Conservation (phyloP, 2,797 vertebrate species). For the Sarcophilus harrisii region DNA sequence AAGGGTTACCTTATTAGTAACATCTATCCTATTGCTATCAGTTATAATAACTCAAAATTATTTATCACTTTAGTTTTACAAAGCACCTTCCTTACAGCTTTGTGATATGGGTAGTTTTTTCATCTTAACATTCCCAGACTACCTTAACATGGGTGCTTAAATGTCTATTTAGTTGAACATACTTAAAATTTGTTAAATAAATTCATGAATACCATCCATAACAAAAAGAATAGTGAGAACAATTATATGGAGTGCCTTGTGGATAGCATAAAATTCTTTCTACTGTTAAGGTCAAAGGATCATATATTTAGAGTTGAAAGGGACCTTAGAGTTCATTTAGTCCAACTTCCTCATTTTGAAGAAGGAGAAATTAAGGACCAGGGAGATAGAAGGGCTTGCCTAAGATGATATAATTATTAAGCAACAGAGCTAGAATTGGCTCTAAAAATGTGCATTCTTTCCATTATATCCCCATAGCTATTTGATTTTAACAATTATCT, state of each 20-base stretch:
- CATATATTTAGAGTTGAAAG: neutral
- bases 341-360: neutral
- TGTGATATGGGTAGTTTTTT: neutral
- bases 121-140: neutral
- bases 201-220: neutral
- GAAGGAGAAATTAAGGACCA: neutral
- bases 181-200: neutral
- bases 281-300: neutral
- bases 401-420: neutral
- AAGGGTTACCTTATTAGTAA: neutral
- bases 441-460: too few species aligned
- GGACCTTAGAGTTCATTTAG: neutral
- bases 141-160: neutral
- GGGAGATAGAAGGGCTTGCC: neutral
- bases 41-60: neutral
- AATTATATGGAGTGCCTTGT: neutral
- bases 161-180: neutral
- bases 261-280: neutral
- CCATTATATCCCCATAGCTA: too few species aligned
- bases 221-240: neutral
- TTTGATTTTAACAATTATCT: too few species aligned
- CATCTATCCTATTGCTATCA: neutral
- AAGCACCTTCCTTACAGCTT: neutral
- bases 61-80: neutral
- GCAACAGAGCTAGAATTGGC: neutral